Percentiles rank a stretch among this genome's conserved stretches.
phyloP scores from a whole-genome alignment of 2,797 vertebrate species.

The Peromyscus melanophrys region DNA sequence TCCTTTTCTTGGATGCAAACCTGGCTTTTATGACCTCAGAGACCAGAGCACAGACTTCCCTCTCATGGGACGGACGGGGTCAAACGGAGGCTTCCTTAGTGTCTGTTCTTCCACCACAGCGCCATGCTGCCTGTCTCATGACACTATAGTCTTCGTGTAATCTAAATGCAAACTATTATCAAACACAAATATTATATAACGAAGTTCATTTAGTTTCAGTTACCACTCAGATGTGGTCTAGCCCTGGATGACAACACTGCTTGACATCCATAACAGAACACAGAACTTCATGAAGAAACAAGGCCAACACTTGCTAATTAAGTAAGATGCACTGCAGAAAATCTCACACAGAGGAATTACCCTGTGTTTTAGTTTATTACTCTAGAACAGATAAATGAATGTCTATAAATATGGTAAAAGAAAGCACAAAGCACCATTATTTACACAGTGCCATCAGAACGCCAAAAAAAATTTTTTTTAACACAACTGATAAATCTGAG shows the following conservation, averaged over 20 bases:
- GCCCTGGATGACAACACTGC: not conserved
- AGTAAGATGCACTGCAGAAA: slow-evolving; percentile 11
- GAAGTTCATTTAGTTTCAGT: slow-evolving; percentile 16
- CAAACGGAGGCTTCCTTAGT: not conserved
- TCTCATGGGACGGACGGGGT: not conserved
- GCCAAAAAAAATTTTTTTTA: not conserved
- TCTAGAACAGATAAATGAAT: not conserved
- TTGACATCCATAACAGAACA: not conserved
- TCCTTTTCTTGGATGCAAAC: not conserved
- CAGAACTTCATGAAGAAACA: not conserved
- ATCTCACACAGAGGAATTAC: not conserved
- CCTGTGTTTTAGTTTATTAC: not conserved
- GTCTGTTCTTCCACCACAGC: not conserved
- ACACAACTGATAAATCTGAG: not conserved
- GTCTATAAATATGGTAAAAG: not conserved
- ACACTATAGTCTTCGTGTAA: not conserved
- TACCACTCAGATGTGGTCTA: not conserved
- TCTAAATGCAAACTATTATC: slow-evolving; percentile 37
- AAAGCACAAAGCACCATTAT: not conserved
- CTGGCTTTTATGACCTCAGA: not conserved
- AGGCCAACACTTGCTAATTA: not conserved
- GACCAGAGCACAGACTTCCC: not conserved
- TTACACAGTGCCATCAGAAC: not conserved
- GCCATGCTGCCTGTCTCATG: not conserved
- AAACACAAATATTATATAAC: not conserved